These are phyloP conservation scores for Telenomus remus DNA, from an alignment of 1,140 invertebrate species.

Conservation along the genomic window DNA sequence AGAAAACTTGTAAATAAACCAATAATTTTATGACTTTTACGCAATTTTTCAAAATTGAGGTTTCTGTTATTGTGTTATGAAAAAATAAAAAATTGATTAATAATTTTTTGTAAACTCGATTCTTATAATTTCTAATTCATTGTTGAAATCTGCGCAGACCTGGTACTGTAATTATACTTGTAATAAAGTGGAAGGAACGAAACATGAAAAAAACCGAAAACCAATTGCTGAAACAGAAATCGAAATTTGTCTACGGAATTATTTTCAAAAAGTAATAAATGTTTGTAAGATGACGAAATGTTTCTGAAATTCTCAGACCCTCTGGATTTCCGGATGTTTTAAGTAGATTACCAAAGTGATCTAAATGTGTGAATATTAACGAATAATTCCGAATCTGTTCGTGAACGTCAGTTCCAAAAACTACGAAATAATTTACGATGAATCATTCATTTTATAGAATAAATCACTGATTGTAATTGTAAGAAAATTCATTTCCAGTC, in stretches of 20 bases:
- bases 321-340: slow-evolving; percentile 36
- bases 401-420: slow-evolving; percentile 32
- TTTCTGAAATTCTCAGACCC: slow-evolving; percentile 33
- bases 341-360: slow-evolving; percentile 44
- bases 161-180: slow-evolving; percentile 44
- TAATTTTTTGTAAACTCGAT: neutral
- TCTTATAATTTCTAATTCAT: slow-evolving; percentile 12
- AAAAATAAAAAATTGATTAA: neutral
- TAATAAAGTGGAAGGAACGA: slow-evolving; percentile 34
- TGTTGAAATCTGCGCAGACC: slow-evolving; percentile 18
- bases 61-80: neutral
- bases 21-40: slow-evolving; percentile 16
- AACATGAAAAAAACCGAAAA: slow-evolving; percentile 9
- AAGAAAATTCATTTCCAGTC: slow-evolving; percentile 1
- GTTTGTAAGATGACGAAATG: slow-evolving; percentile 31
- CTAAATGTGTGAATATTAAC: slow-evolving; percentile 47
- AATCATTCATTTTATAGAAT: slow-evolving; percentile 20
- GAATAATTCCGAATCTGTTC: slow-evolving; percentile 42
- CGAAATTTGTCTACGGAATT: slow-evolving; percentile 23
- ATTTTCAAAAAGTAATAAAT: slow-evolving; percentile 48
- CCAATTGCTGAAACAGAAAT: neutral
- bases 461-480: slow-evolving; percentile 4
- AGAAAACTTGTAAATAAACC: slow-evolving; percentile 40
- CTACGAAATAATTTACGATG: slow-evolving; percentile 38
- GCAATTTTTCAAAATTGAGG: slow-evolving; percentile 3